Conservation (phyloP, 2,797 vertebrate species). For the Tokudaia tokunoshimensis region DNA sequence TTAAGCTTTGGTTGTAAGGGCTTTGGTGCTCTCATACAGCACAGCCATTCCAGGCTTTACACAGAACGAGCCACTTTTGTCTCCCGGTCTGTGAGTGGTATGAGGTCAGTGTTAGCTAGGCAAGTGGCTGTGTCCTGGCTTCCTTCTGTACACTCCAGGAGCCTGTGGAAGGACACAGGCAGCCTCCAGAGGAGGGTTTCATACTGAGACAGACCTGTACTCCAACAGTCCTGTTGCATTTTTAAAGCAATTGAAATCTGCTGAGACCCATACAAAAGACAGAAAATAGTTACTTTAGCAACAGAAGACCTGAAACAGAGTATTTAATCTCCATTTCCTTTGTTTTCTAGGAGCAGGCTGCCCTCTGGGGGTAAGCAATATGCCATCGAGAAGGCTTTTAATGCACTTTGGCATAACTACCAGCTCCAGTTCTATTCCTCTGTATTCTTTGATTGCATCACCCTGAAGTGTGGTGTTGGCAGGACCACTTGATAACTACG, state of each 20-base stretch:
- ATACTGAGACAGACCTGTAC: constrained; percentile 44
- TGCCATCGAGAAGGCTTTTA: constrained; percentile 71
- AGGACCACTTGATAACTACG: constrained; percentile 2
- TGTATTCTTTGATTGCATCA: background rate
- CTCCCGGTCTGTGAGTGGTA: background rate
- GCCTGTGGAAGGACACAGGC: constrained; percentile 32
- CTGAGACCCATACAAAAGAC: constrained; percentile 52
- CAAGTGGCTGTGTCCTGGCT: background rate
- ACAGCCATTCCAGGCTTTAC: background rate
- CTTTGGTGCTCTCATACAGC: background rate
- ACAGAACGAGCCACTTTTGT: constrained; percentile 3
- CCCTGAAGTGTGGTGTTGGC: constrained; percentile 26
- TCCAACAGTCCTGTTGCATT: constrained; percentile 43
- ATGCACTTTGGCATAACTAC: constrained; percentile 60
- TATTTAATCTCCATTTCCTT: constrained; percentile 73
- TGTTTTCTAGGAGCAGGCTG: constrained; percentile 81
- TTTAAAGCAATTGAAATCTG: constrained; percentile 61
- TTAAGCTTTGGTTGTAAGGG: background rate
- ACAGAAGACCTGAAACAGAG: constrained; percentile 52
- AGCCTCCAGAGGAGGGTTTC: constrained; percentile 15
- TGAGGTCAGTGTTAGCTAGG: background rate
- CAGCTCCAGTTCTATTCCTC: constrained; percentile 62
- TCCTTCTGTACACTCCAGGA: background rate
- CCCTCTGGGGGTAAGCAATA: constrained; percentile 68
- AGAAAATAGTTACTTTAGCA: constrained; percentile 51